A percentile compares a stretch with the other conserved stretches of the same genome.
Conservation (phyloP, 1,140 invertebrate genomes). For the Cepaea nemoralis region DNA sequence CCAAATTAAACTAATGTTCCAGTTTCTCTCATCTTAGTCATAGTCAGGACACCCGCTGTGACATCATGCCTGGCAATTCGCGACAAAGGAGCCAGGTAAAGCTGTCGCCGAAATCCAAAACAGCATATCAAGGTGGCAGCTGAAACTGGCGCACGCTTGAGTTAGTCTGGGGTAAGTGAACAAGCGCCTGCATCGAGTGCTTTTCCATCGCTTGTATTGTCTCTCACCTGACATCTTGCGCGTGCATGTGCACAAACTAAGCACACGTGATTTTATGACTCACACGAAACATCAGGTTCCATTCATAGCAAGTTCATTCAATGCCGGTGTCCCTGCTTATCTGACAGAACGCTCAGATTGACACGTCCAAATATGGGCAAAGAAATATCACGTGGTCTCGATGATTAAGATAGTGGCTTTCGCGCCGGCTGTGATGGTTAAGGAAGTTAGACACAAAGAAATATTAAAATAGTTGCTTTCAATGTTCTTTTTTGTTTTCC, state of each 20-base stretch:
- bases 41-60: neutral
- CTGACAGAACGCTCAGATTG: neutral
- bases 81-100: neutral
- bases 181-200: neutral
- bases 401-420: neutral
- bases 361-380: neutral
- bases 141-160: neutral
- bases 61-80: neutral
- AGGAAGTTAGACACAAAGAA: too few species aligned
- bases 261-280: neutral
- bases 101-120: neutral
- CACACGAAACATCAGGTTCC: neutral
- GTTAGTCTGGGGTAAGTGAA: neutral
- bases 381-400: neutral
- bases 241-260: conserved; percentile 2
- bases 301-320: neutral
- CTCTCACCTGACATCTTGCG: neutral
- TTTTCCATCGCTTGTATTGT: neutral
- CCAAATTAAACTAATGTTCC: neutral
- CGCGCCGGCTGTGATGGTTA: too few species aligned
- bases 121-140: neutral
- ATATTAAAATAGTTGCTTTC: too few species aligned
- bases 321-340: neutral
- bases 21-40: neutral
- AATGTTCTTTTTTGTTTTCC: too few species aligned